A percentile compares a stretch with the other conserved stretches of the same genome.
These are phyloP conservation scores for Malacosoma neustria DNA, from an alignment of 2,888 invertebrate genomes.

Conservation along the genomic window DNA sequence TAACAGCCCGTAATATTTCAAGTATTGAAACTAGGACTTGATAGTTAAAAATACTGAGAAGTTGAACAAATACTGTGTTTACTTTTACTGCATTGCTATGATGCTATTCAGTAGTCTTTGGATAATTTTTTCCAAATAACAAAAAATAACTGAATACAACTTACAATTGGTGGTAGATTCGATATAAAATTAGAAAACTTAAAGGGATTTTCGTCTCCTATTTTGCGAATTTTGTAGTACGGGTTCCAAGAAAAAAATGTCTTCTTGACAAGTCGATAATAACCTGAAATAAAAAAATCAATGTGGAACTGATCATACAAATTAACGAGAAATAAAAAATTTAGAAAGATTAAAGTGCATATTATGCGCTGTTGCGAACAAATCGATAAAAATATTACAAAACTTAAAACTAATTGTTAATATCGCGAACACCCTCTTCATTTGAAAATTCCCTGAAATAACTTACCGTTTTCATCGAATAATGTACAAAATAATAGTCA, in stretches of 20 bases:
- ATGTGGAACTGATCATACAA: conserved; percentile 39
- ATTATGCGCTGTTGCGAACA: conserved; percentile 15
- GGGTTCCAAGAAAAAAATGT: conserved; percentile 65
- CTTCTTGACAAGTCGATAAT: conserved; percentile 72
- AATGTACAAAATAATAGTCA: conserved; percentile 2
- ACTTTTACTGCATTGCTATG: no score
- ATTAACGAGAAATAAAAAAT: conserved; percentile 6
- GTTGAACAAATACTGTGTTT: no score
- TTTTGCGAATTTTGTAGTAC: conserved; percentile 65
- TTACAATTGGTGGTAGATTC: conserved; percentile 73
- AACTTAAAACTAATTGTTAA: conserved; percentile 7
- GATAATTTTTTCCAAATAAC: conserved; percentile 6
- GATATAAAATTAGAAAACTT: conserved; percentile 72
- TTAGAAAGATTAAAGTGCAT: conserved; percentile 3
- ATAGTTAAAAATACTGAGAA: no score
- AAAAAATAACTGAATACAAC: conserved; percentile 18
- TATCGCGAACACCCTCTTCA: not conserved
- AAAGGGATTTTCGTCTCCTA: conserved; percentile 72
- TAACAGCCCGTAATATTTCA: no score
- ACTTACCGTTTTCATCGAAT: conserved; percentile 11
- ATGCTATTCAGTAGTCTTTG: no score
- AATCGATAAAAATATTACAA: conserved; percentile 20
- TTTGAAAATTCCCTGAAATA: not conserved
- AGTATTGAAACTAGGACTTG: no score
- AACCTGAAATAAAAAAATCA: conserved; percentile 72